A percentile compares a stretch with the other conserved stretches of the same genome.
phyloP scores from a whole-genome alignment of 2,797 vertebrate genomes.

The Centroberyx gerrardi region DNA sequence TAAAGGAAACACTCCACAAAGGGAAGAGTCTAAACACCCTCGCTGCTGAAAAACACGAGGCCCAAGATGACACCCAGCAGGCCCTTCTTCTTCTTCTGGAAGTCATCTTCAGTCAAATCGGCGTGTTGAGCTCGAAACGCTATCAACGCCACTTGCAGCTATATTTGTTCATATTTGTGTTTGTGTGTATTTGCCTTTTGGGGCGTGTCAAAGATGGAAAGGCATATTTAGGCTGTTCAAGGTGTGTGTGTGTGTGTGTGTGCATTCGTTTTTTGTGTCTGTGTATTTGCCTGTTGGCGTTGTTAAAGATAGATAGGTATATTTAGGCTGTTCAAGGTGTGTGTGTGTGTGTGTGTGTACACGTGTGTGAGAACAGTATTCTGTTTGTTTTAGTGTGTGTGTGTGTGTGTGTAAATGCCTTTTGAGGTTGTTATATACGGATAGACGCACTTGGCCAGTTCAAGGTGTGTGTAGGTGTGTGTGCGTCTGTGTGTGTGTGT shows the following conservation, averaged over 20 bases:
- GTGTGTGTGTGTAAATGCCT: not conserved
- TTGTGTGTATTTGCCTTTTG: not conserved
- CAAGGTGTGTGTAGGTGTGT: slow-evolving; percentile 4
- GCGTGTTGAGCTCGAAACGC: too few species aligned
- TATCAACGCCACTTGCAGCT: too few species aligned
- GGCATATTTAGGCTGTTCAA: too few species aligned
- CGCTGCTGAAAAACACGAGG: too few species aligned
- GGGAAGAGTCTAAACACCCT: too few species aligned
- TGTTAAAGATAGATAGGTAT: slow-evolving; percentile 28
- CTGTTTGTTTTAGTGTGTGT: slow-evolving; percentile 13
- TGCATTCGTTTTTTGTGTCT: not conserved
- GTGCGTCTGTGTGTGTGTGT: slow-evolving; percentile 20
- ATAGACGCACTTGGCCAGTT: slow-evolving; percentile 14
- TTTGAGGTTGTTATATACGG: slow-evolving; percentile 25
- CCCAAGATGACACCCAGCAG: too few species aligned
- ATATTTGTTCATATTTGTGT: not conserved
- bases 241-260: not conserved
- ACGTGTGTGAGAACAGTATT: not conserved
- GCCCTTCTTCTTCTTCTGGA: too few species aligned
- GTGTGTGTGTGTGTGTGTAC: slow-evolving; percentile 6
- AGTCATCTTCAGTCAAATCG: too few species aligned
- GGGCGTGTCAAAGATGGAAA: too few species aligned
- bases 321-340: slow-evolving; percentile 13
- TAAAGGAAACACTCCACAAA: too few species aligned
- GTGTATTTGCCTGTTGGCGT: slow-evolving; percentile 2